Evolutionary conservation across 2,113 vertebrate genomes (phyloP), one percentile per base, ranked within the genome.

Genomic region (Lynx canadensis): DNA sequence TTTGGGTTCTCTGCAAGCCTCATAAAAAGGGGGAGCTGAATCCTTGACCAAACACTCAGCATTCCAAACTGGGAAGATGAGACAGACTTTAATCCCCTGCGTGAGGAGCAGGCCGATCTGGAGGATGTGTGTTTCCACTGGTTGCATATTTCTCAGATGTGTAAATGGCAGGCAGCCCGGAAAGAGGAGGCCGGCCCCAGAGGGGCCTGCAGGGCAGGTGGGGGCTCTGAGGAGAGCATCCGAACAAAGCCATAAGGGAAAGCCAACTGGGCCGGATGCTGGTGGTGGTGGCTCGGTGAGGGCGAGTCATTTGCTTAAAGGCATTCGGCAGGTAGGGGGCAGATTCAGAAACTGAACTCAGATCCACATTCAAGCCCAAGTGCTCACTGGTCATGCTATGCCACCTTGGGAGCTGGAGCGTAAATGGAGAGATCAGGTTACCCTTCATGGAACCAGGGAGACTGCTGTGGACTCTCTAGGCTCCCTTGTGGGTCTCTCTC

Each of bases 11-110:
- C 92, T 96, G 92, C 96, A 97, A 97, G 91, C 92, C 96, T 94
- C 94, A 94, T 97, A 97, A 98, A 97, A 97, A 76, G 50, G 74
- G n/a, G 76, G 89, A 95, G 81, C 97, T 96, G 95, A 97, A 93
- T 96, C 97, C 95, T 96, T 90, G 92, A 97, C 95, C 84, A 95
- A 97, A 97, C 96, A 95, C 36, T 96, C 96, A 23, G 78, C 96
- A 97, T 98, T 97, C 97, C 98, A 96, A 96, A 89, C 76, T 27
- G 74, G 94, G 97, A 96, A 96, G 92, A 98, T 92, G 97, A 98
- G 97, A 94, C 87, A 84, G 48, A 94, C 57, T 71, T 83, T 97
- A 97, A 97, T 94, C 96, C 96, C 88, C 95, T 91, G 87, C 60
- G 50, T 96, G 97, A 92, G 89, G 69, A 92, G 69, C 55, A 21